Evolutionary conservation across 1,140 invertebrate species (phyloP).

Genomic region (Heliconius melpomene): DNA sequence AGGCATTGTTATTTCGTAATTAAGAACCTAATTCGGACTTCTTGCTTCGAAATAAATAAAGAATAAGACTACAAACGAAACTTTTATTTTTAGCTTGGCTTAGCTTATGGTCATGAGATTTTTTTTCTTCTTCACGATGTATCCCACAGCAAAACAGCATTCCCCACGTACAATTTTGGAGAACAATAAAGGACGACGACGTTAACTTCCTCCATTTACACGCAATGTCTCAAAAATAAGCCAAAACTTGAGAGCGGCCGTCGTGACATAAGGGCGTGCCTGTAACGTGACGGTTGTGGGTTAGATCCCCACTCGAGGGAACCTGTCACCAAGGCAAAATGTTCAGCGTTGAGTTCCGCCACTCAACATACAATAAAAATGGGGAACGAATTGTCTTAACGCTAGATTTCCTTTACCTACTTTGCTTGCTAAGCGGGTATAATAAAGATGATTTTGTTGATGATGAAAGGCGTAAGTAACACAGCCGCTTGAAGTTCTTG

Average conservation of each 20-base stretch:
- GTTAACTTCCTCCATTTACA: too few species aligned
- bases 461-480: not conserved
- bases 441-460: too few species aligned
- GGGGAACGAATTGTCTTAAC: not conserved
- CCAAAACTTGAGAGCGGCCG: too few species aligned
- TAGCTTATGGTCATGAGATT: not conserved
- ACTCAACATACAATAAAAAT: not conserved
- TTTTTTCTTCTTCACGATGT: not conserved
- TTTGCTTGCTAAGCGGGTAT: not conserved
- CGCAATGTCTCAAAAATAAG: too few species aligned
- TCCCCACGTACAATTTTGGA: too few species aligned
- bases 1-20: conserved; percentile 7
- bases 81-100: not conserved
- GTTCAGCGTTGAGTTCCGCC: not conserved
- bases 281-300: too few species aligned
- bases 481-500: not conserved
- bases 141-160: too few species aligned
- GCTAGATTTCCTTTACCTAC: not conserved
- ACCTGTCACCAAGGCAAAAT: too few species aligned
- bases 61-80: not conserved
- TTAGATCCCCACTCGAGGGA: too few species aligned
- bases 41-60: not conserved
- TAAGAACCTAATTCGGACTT: conserved; percentile 6
- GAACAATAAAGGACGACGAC: too few species aligned
- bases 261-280: too few species aligned